Conservation (phyloP, 2,113 vertebrate species). For the Sphaerodactylus townsendi region DNA sequence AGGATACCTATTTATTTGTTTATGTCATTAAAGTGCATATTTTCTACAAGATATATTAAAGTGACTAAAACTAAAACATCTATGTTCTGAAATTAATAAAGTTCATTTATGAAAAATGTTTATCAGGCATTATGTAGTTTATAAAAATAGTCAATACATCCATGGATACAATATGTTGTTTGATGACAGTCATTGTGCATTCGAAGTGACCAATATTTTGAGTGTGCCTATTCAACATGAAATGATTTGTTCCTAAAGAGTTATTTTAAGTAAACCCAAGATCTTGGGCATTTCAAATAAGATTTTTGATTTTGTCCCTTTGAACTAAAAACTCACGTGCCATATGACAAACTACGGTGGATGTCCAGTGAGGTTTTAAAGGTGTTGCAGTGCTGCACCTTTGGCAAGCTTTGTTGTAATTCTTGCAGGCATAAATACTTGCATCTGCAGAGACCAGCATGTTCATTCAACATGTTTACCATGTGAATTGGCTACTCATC, state of each 20-base stretch:
- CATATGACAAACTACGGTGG: not conserved
- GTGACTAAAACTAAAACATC: not conserved
- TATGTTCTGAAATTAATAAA: not conserved
- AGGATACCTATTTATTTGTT: not conserved
- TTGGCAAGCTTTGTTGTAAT: too few relatives aligned
- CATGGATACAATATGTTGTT: not conserved
- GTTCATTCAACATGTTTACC: too few relatives aligned
- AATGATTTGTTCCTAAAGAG: not conserved
- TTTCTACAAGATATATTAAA: not conserved
- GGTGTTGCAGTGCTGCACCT: not conserved
- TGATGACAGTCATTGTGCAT: not conserved
- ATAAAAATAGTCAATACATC: not conserved
- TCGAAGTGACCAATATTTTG: not conserved
- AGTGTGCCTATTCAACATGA: not conserved
- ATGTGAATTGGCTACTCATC: too few relatives aligned
- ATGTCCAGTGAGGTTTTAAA: not conserved
- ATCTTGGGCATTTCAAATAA: too few relatives aligned
- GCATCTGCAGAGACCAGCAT: too few relatives aligned
- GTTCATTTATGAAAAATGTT: not conserved
- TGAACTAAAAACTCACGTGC: not conserved
- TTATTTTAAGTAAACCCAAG: not conserved
- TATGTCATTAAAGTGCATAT: too few relatives aligned
- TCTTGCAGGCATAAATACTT: too few relatives aligned
- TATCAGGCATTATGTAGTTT: not conserved
- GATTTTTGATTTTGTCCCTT: too few relatives aligned